phyloP scores from a whole-genome alignment of 1,140 invertebrate genomes.

The Trachymyrmex septentrionalis region DNA sequence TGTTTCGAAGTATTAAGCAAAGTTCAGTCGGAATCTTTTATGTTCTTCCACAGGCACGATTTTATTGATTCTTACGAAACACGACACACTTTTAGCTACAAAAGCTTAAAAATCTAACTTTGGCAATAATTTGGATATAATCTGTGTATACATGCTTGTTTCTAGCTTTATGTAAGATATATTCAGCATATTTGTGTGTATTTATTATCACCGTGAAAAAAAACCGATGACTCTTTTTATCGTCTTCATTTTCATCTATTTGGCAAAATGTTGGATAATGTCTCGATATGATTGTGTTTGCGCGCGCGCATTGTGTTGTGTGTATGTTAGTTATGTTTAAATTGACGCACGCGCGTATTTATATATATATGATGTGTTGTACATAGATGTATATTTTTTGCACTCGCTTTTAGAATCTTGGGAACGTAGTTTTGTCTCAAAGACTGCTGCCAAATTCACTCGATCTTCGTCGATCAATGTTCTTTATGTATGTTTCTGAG shows the following conservation, averaged over 20 bases:
- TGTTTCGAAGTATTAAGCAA: not conserved
- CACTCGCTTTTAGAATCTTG: slow-evolving; percentile 37
- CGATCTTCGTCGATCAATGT: slow-evolving; percentile 88
- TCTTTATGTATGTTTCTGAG: slow-evolving; percentile 91
- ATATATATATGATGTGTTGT: not conserved
- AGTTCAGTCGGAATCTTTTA: slow-evolving; percentile 23
- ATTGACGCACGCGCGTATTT: not conserved
- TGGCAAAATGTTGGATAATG: slow-evolving; percentile 51
- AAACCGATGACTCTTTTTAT: not conserved
- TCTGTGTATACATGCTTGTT: not conserved
- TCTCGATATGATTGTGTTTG: slow-evolving; percentile 35
- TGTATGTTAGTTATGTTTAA: not conserved
- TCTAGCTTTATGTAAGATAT: not conserved
- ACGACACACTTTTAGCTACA: slow-evolving; percentile 37
- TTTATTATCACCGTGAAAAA: slow-evolving; percentile 1
- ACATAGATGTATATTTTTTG: slow-evolving; percentile 45
- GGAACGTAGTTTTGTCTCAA: slow-evolving; percentile 87
- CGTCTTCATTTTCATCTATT: not conserved
- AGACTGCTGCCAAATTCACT: slow-evolving; percentile 89
- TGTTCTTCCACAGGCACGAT: slow-evolving; percentile 11
- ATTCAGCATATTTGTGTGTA: slow-evolving; percentile 50
- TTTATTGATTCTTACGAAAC: slow-evolving; percentile 27
- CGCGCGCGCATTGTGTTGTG: not conserved
- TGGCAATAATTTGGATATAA: slow-evolving; percentile 80
- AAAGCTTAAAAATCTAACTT: slow-evolving; percentile 81